Evolutionary conservation across 2,888 invertebrate genomes (phyloP).

Genomic region (Sicus ferrugineus): DNA sequence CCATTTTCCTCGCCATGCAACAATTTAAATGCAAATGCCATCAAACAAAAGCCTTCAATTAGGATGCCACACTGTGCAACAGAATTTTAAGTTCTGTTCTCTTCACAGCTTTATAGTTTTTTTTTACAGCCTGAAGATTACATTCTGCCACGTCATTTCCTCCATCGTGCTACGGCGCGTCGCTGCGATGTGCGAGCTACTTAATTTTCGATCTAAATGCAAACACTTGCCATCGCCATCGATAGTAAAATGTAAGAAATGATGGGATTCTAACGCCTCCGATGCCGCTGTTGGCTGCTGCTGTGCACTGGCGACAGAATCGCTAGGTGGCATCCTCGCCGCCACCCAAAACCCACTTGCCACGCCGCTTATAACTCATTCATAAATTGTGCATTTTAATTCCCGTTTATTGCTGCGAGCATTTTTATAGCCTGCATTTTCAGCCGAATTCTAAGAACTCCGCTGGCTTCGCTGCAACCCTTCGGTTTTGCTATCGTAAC

Average conservation of each 20-base stretch:
- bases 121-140: too few relatives aligned
- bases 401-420: conserved; percentile 10
- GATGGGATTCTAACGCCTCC: neutral
- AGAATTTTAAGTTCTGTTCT: too few relatives aligned
- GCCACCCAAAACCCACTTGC: neutral
- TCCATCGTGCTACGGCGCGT: too few relatives aligned
- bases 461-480: neutral
- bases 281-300: neutral
- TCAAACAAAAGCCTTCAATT: too few relatives aligned
- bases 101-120: too few relatives aligned
- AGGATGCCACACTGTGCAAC: too few relatives aligned
- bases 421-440: neutral
- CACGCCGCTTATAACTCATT: conserved; percentile 18
- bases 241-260: neutral
- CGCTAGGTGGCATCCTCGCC: neutral
- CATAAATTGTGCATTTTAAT: conserved; percentile 25
- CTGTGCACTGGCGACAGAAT: neutral
- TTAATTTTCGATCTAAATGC: conserved; percentile 16
- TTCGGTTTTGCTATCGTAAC: neutral
- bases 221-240: neutral
- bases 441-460: conserved; percentile 14
- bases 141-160: too few relatives aligned
- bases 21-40: neutral
- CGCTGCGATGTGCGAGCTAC: neutral
- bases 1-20: too few relatives aligned